Percentiles rank a stretch among this genome's conserved stretches.
Conservation (phyloP, 2,797 vertebrate species). For the Allobates femoralis region DNA sequence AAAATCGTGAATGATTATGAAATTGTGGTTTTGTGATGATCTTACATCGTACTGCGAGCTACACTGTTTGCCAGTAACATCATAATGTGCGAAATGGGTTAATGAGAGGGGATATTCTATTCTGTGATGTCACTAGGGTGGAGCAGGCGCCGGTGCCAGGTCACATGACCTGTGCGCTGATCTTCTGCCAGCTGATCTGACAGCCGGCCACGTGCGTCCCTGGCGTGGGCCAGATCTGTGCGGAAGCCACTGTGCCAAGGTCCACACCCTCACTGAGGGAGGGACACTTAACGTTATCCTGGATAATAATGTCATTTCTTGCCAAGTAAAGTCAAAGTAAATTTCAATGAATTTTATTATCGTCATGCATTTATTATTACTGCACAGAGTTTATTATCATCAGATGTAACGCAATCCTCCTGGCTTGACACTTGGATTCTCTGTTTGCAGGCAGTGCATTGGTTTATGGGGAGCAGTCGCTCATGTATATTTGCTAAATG, state of each 20-base stretch:
- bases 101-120: slow-evolving; percentile 53
- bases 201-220: slow-evolving; percentile 57
- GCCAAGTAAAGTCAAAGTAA: not conserved
- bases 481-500: not conserved
- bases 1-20: not conserved
- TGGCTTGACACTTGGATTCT: not conserved
- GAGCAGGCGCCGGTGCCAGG: slow-evolving; percentile 51
- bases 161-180: slow-evolving; percentile 58
- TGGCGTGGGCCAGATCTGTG: slow-evolving; percentile 48
- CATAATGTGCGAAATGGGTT: slow-evolving; percentile 50
- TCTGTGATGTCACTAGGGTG: slow-evolving; percentile 56
- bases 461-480: not conserved
- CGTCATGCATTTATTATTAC: not conserved
- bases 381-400: not conserved
- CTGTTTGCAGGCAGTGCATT: not conserved
- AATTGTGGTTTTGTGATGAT: not conserved
- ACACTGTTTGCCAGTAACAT: not conserved
- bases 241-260: slow-evolving; percentile 53
- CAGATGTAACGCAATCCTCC: not conserved
- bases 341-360: not conserved
- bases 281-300: not conserved
- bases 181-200: slow-evolving; percentile 60
- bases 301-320: not conserved
- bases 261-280: slow-evolving; percentile 43
- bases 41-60: not conserved